Percentiles rank a stretch among this genome's conserved stretches.
Conservation (phyloP, 1,140 invertebrate genomes). For the Holotrichia oblita region DNA sequence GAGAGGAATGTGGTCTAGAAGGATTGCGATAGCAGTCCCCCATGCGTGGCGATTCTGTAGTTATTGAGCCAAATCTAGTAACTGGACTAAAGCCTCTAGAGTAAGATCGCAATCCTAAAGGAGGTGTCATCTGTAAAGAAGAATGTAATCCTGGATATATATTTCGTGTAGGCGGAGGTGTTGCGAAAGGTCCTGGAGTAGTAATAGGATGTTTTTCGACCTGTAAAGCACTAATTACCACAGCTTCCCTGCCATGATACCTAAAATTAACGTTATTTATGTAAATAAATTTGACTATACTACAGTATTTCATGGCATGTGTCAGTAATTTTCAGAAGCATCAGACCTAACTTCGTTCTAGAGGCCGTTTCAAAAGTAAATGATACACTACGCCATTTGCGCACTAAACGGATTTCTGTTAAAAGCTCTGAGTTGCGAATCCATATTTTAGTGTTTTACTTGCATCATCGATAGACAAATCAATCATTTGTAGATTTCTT, state of each 20-base stretch:
- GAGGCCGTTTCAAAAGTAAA: too few species aligned
- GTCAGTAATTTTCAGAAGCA: too few species aligned
- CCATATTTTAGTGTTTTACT: too few species aligned
- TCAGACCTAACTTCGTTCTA: too few species aligned
- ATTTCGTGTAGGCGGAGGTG: slow-evolving; percentile 69
- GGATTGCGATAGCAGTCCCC: slow-evolving; percentile 63
- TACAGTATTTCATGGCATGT: too few species aligned
- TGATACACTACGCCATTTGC: not conserved
- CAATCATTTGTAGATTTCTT: too few species aligned
- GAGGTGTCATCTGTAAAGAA: slow-evolving; percentile 56
- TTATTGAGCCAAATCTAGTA: slow-evolving; percentile 59
- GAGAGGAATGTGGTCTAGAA: slow-evolving; percentile 77
- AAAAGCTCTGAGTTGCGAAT: too few species aligned
- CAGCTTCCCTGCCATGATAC: slow-evolving; percentile 91
- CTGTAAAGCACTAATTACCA: slow-evolving; percentile 91
- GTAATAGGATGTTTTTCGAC: slow-evolving; percentile 92
- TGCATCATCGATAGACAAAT: too few species aligned
- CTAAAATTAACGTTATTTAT: slow-evolving; percentile 61
- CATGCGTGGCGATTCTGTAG: slow-evolving; percentile 65
- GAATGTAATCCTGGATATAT: slow-evolving; percentile 57
- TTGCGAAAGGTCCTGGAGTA: slow-evolving; percentile 74
- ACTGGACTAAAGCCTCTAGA: slow-evolving; percentile 61
- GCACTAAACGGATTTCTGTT: too few species aligned
- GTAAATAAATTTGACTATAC: not conserved
- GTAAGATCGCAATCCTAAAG: slow-evolving; percentile 56